Evolutionary conservation across 2,888 invertebrate genomes (phyloP), one percentile per base, ranked within the genome.

Genomic region (Lobophora halterata): DNA sequence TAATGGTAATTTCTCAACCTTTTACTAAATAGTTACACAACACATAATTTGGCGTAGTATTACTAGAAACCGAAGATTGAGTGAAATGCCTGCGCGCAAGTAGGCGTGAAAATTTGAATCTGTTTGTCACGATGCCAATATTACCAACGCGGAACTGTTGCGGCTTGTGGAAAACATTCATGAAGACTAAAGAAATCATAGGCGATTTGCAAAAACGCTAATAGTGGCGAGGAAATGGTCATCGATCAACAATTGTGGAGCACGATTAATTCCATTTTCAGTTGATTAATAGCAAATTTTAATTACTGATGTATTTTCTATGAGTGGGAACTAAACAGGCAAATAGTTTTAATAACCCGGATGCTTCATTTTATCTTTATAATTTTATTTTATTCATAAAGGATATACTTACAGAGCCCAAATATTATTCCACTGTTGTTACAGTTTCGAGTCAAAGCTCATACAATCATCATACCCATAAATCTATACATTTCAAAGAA

Each of bases 71-170:
- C 64, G 60, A 39, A 45, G 61, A 58, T 56, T 49, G 55, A 70
- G 69, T 68, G 70, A 74, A 74, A 75, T 71, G 65, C 47, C 49
- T 42, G 46, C 54, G 61, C 42, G 62, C 66, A 66, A 67, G 68
- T 65, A 41, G 69, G 71, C 72, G 74, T 78, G 70, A 71, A 74
- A 66, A 75, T 71, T 61, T 53, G 52, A 69, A 70, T 69, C 58
- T 64, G 49, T 53, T 60, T 69, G 64, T 69, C 67, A 69, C 61
- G 62, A 63, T 46, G 56, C 44, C 17, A 51, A 49, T 55, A 34
- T 57, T 49, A 49, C 49, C 20, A 26, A 39, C 31, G 37, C 37
- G 34, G 45, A 40, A 45, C 29, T 3, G 30, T n/a, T 26, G 40
- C 11, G 36, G 37, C 46, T 40, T 23, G 27, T 18, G 27, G 23